Conservation (phyloP, 2,797 vertebrate species). For the Bradypodion ventrale region DNA sequence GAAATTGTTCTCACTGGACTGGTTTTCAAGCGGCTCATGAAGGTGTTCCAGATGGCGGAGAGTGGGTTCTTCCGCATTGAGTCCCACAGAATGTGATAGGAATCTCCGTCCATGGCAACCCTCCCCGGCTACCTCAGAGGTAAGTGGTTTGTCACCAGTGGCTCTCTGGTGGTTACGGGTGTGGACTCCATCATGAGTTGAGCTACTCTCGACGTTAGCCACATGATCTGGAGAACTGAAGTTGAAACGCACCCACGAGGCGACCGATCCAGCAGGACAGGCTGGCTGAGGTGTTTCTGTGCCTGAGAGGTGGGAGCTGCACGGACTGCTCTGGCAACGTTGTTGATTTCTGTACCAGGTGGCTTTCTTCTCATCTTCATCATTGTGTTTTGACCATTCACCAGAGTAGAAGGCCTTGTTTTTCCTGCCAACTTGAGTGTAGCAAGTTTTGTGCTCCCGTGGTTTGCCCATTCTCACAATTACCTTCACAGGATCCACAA, state of each 20-base stretch:
- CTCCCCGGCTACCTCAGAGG: background rate
- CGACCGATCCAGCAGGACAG: background rate
- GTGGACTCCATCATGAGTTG: background rate
- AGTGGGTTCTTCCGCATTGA: background rate
- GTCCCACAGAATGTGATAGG: background rate
- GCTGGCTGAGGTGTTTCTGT: conserved; percentile 47
- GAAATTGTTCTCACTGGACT: background rate
- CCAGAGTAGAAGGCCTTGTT: conserved; percentile 29
- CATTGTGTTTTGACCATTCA: conserved; percentile 36
- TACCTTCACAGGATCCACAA: conserved; percentile 21
- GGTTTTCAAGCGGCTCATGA: background rate
- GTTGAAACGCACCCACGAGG: conserved; percentile 1
- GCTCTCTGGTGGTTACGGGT: conserved; percentile 16
- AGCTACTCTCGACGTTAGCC: conserved; percentile 4
- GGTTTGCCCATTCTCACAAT: conserved; percentile 7
- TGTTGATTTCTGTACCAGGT: conserved; percentile 40
- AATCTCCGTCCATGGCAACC: background rate
- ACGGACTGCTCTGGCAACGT: conserved; percentile 40
- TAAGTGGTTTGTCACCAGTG: conserved; percentile 12
- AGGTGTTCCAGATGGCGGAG: background rate
- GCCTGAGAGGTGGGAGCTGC: conserved; percentile 47
- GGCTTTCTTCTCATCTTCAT: conserved; percentile 45
- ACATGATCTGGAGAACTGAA: conserved; percentile 19
- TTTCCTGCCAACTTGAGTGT: background rate
- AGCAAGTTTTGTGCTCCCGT: background rate